Evolutionary conservation across 2,113 vertebrate genomes (phyloP).

Genomic region (Hydrochoerus hydrochaeris): DNA sequence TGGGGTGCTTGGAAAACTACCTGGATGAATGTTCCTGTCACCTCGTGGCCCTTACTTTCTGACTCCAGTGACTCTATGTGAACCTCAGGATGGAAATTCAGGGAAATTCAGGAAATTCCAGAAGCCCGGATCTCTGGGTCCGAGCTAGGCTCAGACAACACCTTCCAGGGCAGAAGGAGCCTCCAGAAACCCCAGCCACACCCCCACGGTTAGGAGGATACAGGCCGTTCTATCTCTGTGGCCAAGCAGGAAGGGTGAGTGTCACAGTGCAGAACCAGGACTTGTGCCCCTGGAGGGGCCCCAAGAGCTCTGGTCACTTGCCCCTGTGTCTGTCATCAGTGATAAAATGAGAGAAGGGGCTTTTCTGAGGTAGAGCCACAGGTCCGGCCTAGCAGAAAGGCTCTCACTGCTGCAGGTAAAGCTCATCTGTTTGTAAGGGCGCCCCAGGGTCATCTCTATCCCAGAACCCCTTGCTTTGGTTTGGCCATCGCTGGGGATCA

Average conservation of each 20-base stretch:
- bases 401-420: neutral
- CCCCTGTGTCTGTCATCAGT: neutral
- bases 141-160: neutral
- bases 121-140: neutral
- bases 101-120: too few relatives aligned
- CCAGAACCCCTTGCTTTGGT: neutral
- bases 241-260: neutral
- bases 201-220: neutral
- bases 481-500: neutral
- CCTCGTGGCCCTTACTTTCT: slow-evolving; percentile 24
- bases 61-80: neutral
- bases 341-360: neutral
- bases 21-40: neutral
- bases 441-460: neutral
- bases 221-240: neutral
- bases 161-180: neutral
- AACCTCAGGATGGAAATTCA: neutral
- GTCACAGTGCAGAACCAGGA: neutral
- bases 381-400: neutral
- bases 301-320: neutral
- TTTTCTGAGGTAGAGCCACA: slow-evolving; percentile 2
- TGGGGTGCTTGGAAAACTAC: slow-evolving; percentile 20
- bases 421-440: neutral
- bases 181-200: neutral
- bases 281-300: neutral